Conservation (phyloP, 2,113 vertebrate species). For the Aplodontia rufa region DNA sequence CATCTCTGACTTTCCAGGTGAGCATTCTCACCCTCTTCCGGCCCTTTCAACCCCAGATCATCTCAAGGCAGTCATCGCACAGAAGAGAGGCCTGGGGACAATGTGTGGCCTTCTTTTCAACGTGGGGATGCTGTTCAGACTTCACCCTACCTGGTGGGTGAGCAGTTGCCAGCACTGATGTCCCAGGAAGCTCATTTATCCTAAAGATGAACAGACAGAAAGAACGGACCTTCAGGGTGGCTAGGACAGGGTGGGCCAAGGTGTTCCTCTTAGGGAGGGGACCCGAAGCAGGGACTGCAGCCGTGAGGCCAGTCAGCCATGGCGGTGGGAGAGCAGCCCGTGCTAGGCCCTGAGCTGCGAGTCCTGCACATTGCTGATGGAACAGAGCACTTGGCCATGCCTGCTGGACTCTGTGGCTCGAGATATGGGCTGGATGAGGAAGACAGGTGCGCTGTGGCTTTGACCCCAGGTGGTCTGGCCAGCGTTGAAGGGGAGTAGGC, state of each 20-base stretch:
- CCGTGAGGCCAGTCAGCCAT: rapidly evolving
- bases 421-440: rapidly evolving
- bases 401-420: not conserved
- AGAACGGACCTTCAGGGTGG: rapidly evolving
- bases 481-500: rapidly evolving
- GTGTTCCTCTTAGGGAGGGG: not conserved
- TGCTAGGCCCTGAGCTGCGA: not conserved
- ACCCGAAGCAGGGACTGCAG: not conserved
- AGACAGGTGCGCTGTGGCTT: not conserved
- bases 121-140: rapidly evolving
- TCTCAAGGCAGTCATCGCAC: rapidly evolving
- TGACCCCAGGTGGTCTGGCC: not conserved
- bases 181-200: too few species aligned
- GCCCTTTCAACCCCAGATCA: not conserved
- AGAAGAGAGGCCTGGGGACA: not conserved
- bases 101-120: not conserved
- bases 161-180: not conserved
- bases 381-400: rapidly evolving
- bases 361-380: rapidly evolving
- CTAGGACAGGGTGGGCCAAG: not conserved
- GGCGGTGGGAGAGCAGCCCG: rapidly evolving
- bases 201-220: too few species aligned
- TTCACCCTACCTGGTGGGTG: not conserved
- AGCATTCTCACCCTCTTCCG: not conserved
- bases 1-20: rapidly evolving